Conservation (phyloP, 2,797 vertebrate species). For the Nyctalus aviator region DNA sequence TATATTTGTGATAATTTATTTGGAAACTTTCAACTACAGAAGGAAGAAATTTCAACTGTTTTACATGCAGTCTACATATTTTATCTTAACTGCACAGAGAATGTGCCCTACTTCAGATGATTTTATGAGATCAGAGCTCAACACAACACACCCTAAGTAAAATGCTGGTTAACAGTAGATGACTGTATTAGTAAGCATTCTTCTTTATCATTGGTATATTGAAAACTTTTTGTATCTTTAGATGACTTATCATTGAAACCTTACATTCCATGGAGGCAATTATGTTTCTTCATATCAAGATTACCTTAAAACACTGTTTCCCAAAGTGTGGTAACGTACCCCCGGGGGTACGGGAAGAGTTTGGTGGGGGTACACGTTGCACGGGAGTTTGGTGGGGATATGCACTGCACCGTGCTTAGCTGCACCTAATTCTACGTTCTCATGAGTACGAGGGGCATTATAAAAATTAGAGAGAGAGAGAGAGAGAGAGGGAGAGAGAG, state of each 20-base stretch:
- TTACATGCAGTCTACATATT: background rate
- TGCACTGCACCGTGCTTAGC: no score
- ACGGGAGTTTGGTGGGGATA: no score
- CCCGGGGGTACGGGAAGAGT: no score
- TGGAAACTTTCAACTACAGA: background rate
- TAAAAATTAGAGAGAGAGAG: no score
- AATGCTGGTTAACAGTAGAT: background rate
- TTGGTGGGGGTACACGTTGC: no score
- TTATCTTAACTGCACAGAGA: background rate
- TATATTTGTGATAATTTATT: background rate
- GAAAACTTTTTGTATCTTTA: background rate
- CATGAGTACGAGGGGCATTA: no score
- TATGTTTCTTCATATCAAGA: conserved; percentile 33
- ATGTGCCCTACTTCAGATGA: background rate
- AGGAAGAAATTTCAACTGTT: background rate
- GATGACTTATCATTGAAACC: conserved; percentile 20
- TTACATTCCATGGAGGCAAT: conserved; percentile 3
- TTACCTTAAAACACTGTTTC: background rate
- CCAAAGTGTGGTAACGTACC: no score
- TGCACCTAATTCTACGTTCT: no score
- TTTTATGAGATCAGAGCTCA: background rate
- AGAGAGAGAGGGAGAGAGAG: no score
- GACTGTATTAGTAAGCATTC: background rate
- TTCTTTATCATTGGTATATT: background rate
- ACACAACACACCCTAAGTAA: background rate